phyloP scores from a whole-genome alignment of 2,113 vertebrate species.

The Cyprichromis sp. region DNA sequence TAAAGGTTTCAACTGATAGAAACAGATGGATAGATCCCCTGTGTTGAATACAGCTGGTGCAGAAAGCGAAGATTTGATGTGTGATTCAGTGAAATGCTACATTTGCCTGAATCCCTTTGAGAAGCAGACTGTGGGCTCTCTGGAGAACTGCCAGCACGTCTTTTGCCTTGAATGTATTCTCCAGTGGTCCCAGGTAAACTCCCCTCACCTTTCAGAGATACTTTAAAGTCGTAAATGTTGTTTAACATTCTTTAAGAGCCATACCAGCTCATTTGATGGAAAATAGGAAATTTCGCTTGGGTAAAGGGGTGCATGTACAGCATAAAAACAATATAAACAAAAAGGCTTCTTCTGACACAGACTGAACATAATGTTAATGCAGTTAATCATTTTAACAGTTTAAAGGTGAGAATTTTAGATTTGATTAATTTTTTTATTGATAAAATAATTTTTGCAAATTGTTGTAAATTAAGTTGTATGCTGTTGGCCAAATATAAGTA shows the following conservation, averaged over 20 bases:
- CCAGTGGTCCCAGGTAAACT: conserved; percentile 53
- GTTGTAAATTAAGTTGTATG: not conserved
- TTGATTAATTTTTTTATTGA: not conserved
- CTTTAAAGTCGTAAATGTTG: not conserved
- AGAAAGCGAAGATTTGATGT: not conserved
- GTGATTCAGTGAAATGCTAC: conserved; percentile 15
- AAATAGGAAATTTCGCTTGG: rapidly evolving
- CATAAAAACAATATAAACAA: not conserved
- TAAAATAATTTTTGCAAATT: not conserved
- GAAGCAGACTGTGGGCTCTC: conserved; percentile 20
- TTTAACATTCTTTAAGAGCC: not conserved
- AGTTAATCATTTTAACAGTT: not conserved
- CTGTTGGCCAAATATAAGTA: not conserved
- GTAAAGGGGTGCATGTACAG: rapidly evolving
- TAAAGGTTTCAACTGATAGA: not conserved
- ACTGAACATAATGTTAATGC: rapidly evolving
- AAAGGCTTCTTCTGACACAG: not conserved
- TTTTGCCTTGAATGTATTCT: conserved; percentile 50
- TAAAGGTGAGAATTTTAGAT: not conserved
- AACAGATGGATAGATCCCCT: not conserved
- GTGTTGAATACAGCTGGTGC: not conserved
- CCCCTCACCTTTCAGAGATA: not conserved
- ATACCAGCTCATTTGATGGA: rapidly evolving
- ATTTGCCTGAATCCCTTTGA: conserved; percentile 43
- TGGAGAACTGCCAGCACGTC: conserved; percentile 34